Base-by-base conservation (phyloP, 2,888 invertebrate species). In the Anodontia alba region DNA sequence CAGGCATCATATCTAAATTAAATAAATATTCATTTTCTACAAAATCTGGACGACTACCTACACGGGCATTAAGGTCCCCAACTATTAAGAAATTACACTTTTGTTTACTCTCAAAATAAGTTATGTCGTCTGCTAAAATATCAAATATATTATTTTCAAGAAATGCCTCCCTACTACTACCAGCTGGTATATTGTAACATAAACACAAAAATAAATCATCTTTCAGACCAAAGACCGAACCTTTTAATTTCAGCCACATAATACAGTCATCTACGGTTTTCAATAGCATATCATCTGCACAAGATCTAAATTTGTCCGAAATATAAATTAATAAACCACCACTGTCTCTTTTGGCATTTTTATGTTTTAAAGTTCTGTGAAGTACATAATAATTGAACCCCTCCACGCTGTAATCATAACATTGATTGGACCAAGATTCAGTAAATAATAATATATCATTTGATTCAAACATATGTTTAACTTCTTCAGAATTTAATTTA, bases 11-110 rank as follows among this genome's bases (percentile, higher is more conserved):
- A 20, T 51, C 51, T 26, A 67, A 54, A 31, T 69, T 36, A 36
- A 26, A 26, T 49, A 69, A 69, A n/a, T 31, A 33, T 1, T 75
- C 69, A 69, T 75, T 23, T 33, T 69, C 70, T 26, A 57, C 57
- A 72, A n/a, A 72, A 8, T 72, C 72, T 15, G 23, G 33, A n/a
- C 29, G 31, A 23, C 23, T 31, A 33, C 15, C 23, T 10, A 20
- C 20, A 7, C 57, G 3, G 7, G 26, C 29, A 17, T 57, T 57
- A 57, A 26, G 29, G 29, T 57, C 57, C 5, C 57, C 57, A 57
- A 7, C 7, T 7, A 57, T 26, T 8, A 57, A 7, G 10, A 57
- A 57, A 26, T 57, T 57, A 17, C 57, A 57, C 7, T 26, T 57
- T 2, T 26, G 5, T 8, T 7, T 8, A 17, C 26, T 29, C 17